phyloP scores from a whole-genome alignment of 2,113 vertebrate species.

The Sisor rabdophorus region DNA sequence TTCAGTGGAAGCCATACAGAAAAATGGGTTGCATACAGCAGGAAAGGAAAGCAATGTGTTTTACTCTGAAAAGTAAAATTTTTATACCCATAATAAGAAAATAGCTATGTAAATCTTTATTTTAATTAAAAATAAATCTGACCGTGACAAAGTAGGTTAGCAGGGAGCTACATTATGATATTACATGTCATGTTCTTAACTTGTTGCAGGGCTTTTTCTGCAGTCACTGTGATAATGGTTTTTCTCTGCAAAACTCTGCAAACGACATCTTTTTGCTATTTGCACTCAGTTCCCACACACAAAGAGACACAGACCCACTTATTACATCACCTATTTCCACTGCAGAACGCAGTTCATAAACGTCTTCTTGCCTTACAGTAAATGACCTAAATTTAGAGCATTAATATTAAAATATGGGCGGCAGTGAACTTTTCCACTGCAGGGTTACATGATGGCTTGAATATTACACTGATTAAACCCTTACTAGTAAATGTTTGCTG shows the following conservation, averaged over 20 bases:
- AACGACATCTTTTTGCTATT: conserved; percentile 1
- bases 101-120: no score
- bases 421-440: neutral
- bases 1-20: neutral
- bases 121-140: neutral
- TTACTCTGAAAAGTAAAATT: no score
- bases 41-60: neutral
- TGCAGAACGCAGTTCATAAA: conserved; percentile 40
- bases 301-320: neutral
- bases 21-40: neutral
- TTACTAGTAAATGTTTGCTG: neutral
- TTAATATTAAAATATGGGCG: conserved; percentile 4
- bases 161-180: conserved; percentile 7
- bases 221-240: conserved; percentile 20
- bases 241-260: conserved; percentile 29
- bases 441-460: neutral
- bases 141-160: conserved; percentile 22
- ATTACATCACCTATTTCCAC: conserved; percentile 9
- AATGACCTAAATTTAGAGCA: neutral
- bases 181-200: conserved; percentile 5
- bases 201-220: conserved; percentile 20
- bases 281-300: neutral
- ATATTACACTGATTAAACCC: neutral
- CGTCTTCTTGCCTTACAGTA: conserved; percentile 12
- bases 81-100: no score